A percentile compares a stretch with the other conserved stretches of the same genome.
Conservation (phyloP, 2,113 vertebrate species). For the Ailurus styani region DNA sequence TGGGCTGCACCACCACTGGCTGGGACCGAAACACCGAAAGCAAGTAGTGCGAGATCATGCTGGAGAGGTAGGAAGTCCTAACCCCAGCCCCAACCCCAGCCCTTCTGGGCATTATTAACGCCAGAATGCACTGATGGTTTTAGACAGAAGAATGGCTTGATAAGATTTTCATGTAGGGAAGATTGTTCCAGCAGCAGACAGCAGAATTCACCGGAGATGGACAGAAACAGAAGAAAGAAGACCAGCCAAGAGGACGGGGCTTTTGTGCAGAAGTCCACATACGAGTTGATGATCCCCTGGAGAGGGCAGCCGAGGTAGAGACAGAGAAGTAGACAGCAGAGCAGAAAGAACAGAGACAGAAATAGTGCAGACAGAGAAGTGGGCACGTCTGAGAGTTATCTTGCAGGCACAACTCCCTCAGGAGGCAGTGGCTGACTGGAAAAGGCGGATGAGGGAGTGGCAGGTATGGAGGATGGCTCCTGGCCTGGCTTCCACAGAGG, state of each 20-base stretch:
- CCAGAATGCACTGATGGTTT: background rate
- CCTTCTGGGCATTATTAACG: background rate
- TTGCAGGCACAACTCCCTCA: background rate
- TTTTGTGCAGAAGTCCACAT: accelerated
- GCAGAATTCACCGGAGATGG: background rate
- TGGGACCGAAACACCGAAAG: background rate
- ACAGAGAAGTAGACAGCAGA: background rate
- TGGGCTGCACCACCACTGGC: background rate
- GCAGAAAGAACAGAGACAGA: background rate
- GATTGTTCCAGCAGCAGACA: background rate
- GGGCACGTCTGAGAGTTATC: too few species aligned
- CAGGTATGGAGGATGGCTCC: too few species aligned
- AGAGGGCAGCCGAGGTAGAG: accelerated
- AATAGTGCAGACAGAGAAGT: background rate
- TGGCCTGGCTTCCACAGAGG: background rate
- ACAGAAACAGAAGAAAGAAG: background rate
- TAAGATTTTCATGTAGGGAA: background rate
- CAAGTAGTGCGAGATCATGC: background rate
- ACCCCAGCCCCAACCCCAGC: too few species aligned
- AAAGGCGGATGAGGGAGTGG: background rate
- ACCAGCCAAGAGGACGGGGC: accelerated
- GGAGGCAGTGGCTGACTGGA: background rate
- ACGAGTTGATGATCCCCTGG: accelerated
- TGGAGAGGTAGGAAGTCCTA: background rate
- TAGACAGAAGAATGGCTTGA: background rate